A percentile compares a stretch with the other conserved stretches of the same genome.
Conservation (phyloP, 2,113 vertebrate genomes). For the Parotia lawesii region DNA sequence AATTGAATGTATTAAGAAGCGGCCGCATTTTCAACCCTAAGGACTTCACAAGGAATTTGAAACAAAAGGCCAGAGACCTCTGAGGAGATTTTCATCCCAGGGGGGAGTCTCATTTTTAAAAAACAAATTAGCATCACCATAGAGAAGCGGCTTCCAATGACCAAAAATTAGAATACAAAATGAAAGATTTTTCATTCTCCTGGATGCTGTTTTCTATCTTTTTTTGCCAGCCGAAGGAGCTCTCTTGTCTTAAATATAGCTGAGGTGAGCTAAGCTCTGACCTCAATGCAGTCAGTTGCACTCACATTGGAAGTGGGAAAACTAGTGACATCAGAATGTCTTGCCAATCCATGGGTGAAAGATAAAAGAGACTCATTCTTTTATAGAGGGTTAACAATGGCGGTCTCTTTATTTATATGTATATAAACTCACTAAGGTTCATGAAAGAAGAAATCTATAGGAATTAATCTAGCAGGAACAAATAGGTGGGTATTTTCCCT, state of each 20-base stretch:
- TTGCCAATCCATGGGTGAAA: background rate
- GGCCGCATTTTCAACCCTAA: slow-evolving; percentile 28
- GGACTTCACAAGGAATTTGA: slow-evolving; percentile 61
- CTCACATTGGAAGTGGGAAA: slow-evolving; percentile 27
- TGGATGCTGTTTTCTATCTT: background rate
- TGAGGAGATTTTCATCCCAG: slow-evolving; percentile 50
- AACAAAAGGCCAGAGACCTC: slow-evolving; percentile 57
- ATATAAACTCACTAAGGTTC: slow-evolving; percentile 1
- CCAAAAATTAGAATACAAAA: slow-evolving; percentile 52
- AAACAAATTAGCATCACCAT: slow-evolving; percentile 64
- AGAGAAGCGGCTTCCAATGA: slow-evolving; percentile 46
- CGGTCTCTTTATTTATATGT: background rate
- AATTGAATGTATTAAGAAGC: slow-evolving; percentile 49
- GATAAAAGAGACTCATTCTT: slow-evolving; percentile 19
- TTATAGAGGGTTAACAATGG: background rate
- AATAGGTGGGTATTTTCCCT: background rate
- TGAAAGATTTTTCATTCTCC: slow-evolving; percentile 19
- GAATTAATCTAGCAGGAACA: background rate
- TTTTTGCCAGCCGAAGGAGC: background rate
- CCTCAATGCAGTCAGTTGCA: slow-evolving; percentile 43
- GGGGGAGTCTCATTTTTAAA: slow-evolving; percentile 33
- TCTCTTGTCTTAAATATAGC: slow-evolving; percentile 14
- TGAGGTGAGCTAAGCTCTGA: slow-evolving; percentile 62
- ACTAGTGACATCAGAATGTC: background rate
- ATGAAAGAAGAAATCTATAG: background rate